A percentile compares a stretch with the other conserved stretches of the same genome.
phyloP scores from a whole-genome alignment of 1,140 invertebrate genomes.

The Dreissena polymorpha region DNA sequence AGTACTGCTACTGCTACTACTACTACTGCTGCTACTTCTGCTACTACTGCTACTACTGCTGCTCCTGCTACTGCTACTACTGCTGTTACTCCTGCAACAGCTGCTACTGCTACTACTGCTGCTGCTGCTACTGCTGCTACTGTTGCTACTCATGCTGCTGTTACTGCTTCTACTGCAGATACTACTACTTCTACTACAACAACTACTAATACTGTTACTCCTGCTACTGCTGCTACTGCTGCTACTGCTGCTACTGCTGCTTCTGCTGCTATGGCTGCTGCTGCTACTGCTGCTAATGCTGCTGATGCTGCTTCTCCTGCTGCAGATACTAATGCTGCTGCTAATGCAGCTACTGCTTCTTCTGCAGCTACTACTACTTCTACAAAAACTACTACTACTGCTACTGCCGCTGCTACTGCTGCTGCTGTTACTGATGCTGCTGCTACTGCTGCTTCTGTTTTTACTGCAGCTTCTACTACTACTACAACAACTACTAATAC shows the following conservation, averaged over 20 bases:
- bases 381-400: too few relatives aligned
- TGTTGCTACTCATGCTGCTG: constrained; percentile 33
- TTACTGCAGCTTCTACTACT: too few relatives aligned
- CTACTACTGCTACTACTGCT: constrained; percentile 36
- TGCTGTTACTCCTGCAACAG: too few relatives aligned
- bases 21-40: constrained; percentile 30
- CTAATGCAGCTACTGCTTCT: constrained; percentile 11
- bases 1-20: constrained; percentile 43
- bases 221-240: constrained; percentile 11
- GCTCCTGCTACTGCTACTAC: constrained; percentile 37
- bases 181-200: constrained; percentile 39
- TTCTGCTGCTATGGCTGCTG: constrained; percentile 10
- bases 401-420: too few relatives aligned
- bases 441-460: too few relatives aligned
- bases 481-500: too few relatives aligned
- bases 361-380: constrained; percentile 23
- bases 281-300: constrained; percentile 24
- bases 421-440: too few relatives aligned
- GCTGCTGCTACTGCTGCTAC: constrained; percentile 34
- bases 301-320: constrained; percentile 32
- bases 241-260: constrained; percentile 12
- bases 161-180: too few relatives aligned
- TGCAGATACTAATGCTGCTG: too few relatives aligned
- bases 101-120: constrained; percentile 47
- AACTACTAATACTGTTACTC: constrained; percentile 7